These are phyloP conservation scores for Heteropelma amictum DNA, from an alignment of 2,888 invertebrate species.

Conservation along the genomic window DNA sequence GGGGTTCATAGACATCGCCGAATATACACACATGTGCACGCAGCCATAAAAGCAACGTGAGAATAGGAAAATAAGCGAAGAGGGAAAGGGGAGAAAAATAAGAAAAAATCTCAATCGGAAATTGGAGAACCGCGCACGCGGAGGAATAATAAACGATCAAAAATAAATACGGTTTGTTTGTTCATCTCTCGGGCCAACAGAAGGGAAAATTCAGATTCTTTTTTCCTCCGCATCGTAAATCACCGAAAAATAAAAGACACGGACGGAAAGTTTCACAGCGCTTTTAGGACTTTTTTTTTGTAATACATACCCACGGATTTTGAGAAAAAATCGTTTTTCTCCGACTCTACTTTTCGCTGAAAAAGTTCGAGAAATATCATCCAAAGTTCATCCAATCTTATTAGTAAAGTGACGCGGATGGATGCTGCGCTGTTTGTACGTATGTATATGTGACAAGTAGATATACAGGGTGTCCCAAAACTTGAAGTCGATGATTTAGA, in stretches of 20 bases:
- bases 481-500: too few relatives aligned
- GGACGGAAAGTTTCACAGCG: neutral
- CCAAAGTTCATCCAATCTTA: slow-evolving; percentile 53
- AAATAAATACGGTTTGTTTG: slow-evolving; percentile 35
- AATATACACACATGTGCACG: too few relatives aligned
- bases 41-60: neutral
- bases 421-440: neutral
- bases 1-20: neutral
- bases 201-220: neutral
- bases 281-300: neutral
- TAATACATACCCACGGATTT: neutral
- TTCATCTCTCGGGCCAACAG: slow-evolving; percentile 22
- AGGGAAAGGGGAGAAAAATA: slow-evolving; percentile 34
- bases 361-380: slow-evolving; percentile 52
- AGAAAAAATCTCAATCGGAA: slow-evolving; percentile 32
- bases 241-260: neutral
- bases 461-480: too few relatives aligned
- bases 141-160: slow-evolving; percentile 23
- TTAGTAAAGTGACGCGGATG: slow-evolving; percentile 20
- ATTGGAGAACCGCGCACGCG: slow-evolving; percentile 11
- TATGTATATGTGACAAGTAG: neutral
- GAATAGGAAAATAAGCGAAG: neutral
- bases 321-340: slow-evolving; percentile 2
- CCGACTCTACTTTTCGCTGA: neutral
- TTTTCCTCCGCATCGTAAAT: neutral